These are phyloP conservation scores for Trichechus manatus DNA, from an alignment of 2,113 vertebrate species.

Conservation along the genomic window DNA sequence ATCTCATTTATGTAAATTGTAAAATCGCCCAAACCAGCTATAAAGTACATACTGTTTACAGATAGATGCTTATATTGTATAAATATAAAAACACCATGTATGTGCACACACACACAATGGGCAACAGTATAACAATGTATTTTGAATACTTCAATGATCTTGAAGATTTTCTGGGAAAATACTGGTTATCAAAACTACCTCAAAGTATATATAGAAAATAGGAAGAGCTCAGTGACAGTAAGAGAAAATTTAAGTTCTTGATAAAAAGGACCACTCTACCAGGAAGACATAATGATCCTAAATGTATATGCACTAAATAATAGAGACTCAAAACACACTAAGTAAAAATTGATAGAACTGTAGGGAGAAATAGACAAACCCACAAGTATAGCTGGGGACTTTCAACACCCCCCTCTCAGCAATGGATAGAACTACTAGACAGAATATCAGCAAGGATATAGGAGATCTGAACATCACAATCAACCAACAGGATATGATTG, in stretches of 20 bases:
- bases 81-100: background rate
- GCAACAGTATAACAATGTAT: background rate
- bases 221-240: background rate
- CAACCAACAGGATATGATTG: background rate
- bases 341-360: background rate
- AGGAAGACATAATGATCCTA: background rate
- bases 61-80: background rate
- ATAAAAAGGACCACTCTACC: background rate
- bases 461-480: too few species aligned
- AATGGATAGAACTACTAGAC: background rate
- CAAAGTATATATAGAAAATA: background rate
- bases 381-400: background rate
- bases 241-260: background rate
- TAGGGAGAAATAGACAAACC: background rate
- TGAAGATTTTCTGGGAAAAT: slow-evolving; percentile 15
- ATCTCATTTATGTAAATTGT: background rate
- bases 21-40: background rate
- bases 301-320: background rate
- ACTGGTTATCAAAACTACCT: background rate
- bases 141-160: background rate
- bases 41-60: background rate
- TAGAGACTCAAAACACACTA: background rate
- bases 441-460: background rate
- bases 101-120: background rate
- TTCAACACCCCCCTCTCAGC: background rate